Base-by-base conservation (phyloP, 2,888 invertebrate genomes). In the Lamellibrachia satsuma region DNA sequence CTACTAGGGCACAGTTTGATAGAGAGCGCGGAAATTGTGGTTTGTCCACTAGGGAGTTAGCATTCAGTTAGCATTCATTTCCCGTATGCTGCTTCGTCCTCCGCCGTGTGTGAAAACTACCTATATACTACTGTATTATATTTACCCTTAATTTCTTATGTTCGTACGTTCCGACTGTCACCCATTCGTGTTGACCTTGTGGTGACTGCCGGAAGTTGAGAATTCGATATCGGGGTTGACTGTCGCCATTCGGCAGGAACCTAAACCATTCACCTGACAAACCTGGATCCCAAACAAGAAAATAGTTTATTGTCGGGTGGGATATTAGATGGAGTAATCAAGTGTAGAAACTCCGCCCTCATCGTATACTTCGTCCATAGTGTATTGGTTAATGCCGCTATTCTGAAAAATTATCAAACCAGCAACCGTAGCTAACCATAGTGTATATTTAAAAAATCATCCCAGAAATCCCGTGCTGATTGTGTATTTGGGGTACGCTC, bases 171-270 rank as follows among this genome's bases (percentile, higher is more conserved):
- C 96, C 96, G 22, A 96, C 95, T 7, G 96, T 96, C 8, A 95
- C 95, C 96, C 96, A 96, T 91, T 95, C 94, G 92, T 94, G 96
- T 7, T 94, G 92, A 1, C 95, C 96, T 8, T 92, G 93, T 1
- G 93, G 60, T 0, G 93, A 94, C 91, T 95, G 98, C 96, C 98
- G 98, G 97, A 99, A 99, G 97, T 99, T 99, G 93, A 99, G 98
- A 94, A 99, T 99, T 96, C 99, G 98, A 97, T 99, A 99, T 90
- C 99, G 97, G 0, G 99, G 98, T 0, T 99, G 99, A 0, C 99
- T 99, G 95, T 99, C 99, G 0, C 99, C 99, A 92, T 95, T 96
- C 95, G 97, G 97, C 96, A 99, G 98, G 96, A 99, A 99, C 94
- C 98, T 98, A 97, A 99, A 99, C 95, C 98, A 97, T 96, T 99